Evolutionary conservation across 2,888 invertebrate genomes (phyloP), one percentile per base, ranked within the genome.

Genomic region (Ophion ellenae): DNA sequence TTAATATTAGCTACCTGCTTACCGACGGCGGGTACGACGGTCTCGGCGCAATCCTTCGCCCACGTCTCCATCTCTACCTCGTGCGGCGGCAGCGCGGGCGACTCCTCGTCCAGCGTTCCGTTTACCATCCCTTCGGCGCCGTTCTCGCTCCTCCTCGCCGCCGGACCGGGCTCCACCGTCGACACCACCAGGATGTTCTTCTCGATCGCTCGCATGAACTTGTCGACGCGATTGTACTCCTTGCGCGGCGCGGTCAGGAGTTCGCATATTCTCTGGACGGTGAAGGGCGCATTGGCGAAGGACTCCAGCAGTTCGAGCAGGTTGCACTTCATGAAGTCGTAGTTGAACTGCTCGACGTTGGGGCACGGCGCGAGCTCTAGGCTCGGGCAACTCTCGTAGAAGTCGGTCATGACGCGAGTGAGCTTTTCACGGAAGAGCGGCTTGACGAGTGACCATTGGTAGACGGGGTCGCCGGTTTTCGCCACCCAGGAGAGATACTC

Each of bases 131-230:
- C 91, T n/a, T 94, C 94, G 14, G 53, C 53, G 0, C 93, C 93
- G 10, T 93, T 94, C 69, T 94, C 94, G 74, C 92, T 93, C n/a
- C 93, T 87, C 67, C 93, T 90, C 3, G 91, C 90, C 53, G 92
- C 88, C 2, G 92, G 89, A 0, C 95, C 95, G 0, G 95, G 95
- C 71, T 95, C 95, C 63, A 95, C 93, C 2, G 95, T 95, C 3
- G 95, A 95, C 11, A 98, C 98, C 84, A 98, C 98, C 90, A 98
- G 94, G 89, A 98, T 97, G 91, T 98, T 98, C 94, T 99, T 99
- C 94, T 99, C 99, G 84, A 99, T 95, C 0, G 99, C 99, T 84
- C 99, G 95, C 97, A 99, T 97, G 93, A 97, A 99, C 94, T 99
- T 99, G 93, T 99, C 99, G 86, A 98, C 97, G 86, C 98, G 96